Conservation (phyloP, 2,113 vertebrate genomes). For the Piliocolobus tephrosceles region DNA sequence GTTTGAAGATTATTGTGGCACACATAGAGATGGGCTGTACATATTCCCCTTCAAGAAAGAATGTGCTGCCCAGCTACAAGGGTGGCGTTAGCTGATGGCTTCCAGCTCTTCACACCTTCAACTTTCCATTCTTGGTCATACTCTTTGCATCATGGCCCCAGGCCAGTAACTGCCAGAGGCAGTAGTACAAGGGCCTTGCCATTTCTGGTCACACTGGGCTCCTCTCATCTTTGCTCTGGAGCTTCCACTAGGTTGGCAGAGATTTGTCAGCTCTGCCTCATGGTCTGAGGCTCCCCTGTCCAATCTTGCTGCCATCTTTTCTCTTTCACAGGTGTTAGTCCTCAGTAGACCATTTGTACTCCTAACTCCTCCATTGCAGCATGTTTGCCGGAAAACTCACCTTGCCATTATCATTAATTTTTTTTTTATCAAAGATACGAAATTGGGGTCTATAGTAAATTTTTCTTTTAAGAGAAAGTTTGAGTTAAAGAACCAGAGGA, state of each 20-base stretch:
- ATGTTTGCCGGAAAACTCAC: neutral
- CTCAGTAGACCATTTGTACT: neutral
- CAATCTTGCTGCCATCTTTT: neutral
- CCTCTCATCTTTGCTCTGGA: neutral
- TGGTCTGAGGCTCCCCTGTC: neutral
- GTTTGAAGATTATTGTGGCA: neutral
- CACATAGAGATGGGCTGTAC: neutral
- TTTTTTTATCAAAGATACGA: neutral
- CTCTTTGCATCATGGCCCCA: neutral
- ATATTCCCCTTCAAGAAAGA: neutral
- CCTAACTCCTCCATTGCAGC: neutral
- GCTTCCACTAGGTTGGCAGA: neutral
- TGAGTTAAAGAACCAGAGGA: neutral
- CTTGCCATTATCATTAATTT: neutral
- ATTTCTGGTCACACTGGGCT: neutral
- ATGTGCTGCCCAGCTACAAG: neutral
- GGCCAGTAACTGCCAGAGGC: neutral
- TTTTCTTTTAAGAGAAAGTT: neutral
- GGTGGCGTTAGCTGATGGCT: neutral
- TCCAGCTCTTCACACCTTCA: neutral
- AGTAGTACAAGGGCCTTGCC: accelerated
- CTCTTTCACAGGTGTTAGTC: neutral
- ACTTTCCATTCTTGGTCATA: neutral
- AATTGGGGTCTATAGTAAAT: neutral
- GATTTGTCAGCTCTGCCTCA: neutral